phyloP scores from a whole-genome alignment of 2,113 vertebrate species.

The Albula glossodonta region DNA sequence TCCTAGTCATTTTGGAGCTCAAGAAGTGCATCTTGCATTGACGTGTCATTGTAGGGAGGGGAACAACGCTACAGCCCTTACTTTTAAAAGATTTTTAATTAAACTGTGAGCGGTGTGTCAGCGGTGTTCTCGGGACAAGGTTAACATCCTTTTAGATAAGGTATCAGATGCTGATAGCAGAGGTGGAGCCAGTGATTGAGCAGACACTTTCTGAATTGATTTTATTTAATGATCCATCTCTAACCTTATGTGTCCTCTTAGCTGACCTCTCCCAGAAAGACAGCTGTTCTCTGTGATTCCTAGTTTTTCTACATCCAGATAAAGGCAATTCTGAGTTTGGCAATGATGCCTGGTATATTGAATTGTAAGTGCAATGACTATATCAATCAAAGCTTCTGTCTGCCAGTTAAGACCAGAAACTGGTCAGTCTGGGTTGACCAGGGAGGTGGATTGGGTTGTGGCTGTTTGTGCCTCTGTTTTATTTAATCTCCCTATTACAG shows the following conservation, averaged over 20 bases:
- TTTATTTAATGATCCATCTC: neutral
- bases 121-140: neutral
- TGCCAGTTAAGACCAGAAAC: neutral
- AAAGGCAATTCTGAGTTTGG: neutral
- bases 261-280: neutral
- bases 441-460: too few species aligned
- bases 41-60: neutral
- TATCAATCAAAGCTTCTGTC: neutral
- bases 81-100: neutral
- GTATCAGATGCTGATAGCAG: neutral
- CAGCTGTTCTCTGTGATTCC: neutral
- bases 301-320: neutral
- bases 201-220: conserved; percentile 8
- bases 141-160: neutral
- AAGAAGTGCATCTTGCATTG: neutral
- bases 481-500: too few species aligned
- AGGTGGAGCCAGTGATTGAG: neutral
- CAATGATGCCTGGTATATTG: neutral
- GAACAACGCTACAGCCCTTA: neutral
- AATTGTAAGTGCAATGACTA: neutral
- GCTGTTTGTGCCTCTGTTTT: too few species aligned
- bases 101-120: neutral
- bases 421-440: neutral
- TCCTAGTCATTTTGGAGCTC: neutral
- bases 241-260: neutral